phyloP scores from a whole-genome alignment of 1,140 invertebrate genomes.

The Drosophila novamexicana region DNA sequence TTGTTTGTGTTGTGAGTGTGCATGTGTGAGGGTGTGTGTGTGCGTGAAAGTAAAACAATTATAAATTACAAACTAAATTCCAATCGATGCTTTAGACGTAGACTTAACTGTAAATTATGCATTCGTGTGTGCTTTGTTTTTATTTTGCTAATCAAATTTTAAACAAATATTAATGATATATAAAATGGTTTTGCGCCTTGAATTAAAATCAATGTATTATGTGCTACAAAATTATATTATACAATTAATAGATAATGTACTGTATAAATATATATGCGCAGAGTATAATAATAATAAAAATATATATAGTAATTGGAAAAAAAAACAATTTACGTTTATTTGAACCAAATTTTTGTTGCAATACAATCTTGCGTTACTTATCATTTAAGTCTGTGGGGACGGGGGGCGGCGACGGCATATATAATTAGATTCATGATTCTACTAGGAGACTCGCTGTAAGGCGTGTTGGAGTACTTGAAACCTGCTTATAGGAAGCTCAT shows the following conservation, averaged over 20 bases:
- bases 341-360: constrained; percentile 53
- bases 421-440: constrained; percentile 21
- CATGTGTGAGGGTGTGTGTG: constrained; percentile 34
- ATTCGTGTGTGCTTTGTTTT: constrained; percentile 47
- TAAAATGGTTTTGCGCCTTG: constrained; percentile 63
- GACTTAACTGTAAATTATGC: constrained; percentile 73
- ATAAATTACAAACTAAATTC: constrained; percentile 69
- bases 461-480: constrained; percentile 35
- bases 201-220: constrained; percentile 65
- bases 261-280: constrained; percentile 69
- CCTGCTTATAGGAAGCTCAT: constrained; percentile 44
- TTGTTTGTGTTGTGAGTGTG: constrained; percentile 41
- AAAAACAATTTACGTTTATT: constrained; percentile 44
- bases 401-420: constrained; percentile 14
- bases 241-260: constrained; percentile 56
- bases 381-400: constrained; percentile 25
- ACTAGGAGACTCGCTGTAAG: constrained; percentile 2
- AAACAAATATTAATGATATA: constrained; percentile 49
- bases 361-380: constrained; percentile 48
- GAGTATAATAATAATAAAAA: constrained; percentile 60
- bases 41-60: constrained; percentile 57
- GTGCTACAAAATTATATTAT: constrained; percentile 51
- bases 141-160: constrained; percentile 57
- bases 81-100: constrained; percentile 61
- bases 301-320: constrained; percentile 49